Evolutionary conservation across 2,797 vertebrate genomes (phyloP).

Genomic region (Otolemur crassicaudatus): DNA sequence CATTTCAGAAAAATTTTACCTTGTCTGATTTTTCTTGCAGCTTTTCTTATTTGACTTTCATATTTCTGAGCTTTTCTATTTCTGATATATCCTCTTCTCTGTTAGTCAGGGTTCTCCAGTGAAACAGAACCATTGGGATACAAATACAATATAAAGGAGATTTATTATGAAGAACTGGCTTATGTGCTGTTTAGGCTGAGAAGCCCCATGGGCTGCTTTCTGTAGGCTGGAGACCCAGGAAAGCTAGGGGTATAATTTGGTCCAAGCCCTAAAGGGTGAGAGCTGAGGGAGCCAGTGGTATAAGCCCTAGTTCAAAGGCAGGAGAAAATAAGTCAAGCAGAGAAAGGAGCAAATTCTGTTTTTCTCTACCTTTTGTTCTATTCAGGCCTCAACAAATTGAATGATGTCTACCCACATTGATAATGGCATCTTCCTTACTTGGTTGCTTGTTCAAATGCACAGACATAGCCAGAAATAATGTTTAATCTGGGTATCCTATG

Average conservation of each 20-base stretch:
- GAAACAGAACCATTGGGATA: not conserved
- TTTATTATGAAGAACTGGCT: not conserved
- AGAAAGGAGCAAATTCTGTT: not conserved
- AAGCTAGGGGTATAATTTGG: not conserved
- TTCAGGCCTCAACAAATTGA: not conserved
- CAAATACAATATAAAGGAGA: not conserved
- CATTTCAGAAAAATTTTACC: not conserved
- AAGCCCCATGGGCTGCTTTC: not conserved
- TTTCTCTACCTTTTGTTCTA: not conserved
- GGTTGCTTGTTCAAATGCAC: not conserved
- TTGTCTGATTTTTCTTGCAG: not conserved
- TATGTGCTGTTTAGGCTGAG: not conserved
- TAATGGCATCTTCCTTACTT: not conserved
- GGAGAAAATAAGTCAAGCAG: not conserved
- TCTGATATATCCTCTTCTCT: not conserved
- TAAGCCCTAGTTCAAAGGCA: not conserved
- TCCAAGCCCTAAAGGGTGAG: not conserved
- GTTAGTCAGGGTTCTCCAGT: not conserved
- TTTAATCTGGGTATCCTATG: not conserved
- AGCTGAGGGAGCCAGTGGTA: not conserved
- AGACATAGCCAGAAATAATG: not conserved
- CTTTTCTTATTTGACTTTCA: not conserved
- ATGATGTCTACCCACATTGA: not conserved
- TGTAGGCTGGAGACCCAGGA: not conserved
- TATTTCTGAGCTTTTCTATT: not conserved